Evolutionary conservation across 2,888 invertebrate species (phyloP).

Genomic region (Sympetrum striolatum): DNA sequence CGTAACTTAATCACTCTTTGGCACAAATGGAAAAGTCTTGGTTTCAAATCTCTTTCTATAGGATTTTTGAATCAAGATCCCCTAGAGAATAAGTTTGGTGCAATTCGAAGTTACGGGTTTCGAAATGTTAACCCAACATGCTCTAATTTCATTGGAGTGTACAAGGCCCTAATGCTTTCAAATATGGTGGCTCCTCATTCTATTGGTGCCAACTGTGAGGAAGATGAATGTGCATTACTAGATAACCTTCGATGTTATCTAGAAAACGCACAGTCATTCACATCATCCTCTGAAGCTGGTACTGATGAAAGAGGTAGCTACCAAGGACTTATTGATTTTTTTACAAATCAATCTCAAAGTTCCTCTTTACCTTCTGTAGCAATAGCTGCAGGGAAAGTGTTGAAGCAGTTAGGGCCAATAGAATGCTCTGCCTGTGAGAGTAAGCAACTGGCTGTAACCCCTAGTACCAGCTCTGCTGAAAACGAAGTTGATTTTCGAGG

Average conservation of each 20-base stretch:
- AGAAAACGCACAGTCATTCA: neutral
- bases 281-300: neutral
- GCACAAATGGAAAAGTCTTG: neutral
- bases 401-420: neutral
- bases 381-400: neutral
- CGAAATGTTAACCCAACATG: neutral
- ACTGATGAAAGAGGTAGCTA: neutral
- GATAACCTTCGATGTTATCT: neutral
- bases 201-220: neutral
- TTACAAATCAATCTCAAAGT: neutral
- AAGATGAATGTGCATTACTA: neutral
- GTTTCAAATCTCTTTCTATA: neutral
- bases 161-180: neutral
- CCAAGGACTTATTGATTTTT: neutral
- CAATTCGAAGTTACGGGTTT: neutral
- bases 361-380: neutral
- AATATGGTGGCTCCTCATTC: slow-evolving; percentile 17
- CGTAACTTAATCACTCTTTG: neutral
- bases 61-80: neutral
- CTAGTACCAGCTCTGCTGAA: neutral
- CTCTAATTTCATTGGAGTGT: neutral
- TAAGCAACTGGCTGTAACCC: neutral
- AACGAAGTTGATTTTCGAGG: neutral
- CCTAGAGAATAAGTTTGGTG: neutral
- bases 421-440: neutral